These are phyloP conservation scores for Hirtodrosophila cameraria DNA, from an alignment of 2,888 invertebrate species.

Conservation along the genomic window DNA sequence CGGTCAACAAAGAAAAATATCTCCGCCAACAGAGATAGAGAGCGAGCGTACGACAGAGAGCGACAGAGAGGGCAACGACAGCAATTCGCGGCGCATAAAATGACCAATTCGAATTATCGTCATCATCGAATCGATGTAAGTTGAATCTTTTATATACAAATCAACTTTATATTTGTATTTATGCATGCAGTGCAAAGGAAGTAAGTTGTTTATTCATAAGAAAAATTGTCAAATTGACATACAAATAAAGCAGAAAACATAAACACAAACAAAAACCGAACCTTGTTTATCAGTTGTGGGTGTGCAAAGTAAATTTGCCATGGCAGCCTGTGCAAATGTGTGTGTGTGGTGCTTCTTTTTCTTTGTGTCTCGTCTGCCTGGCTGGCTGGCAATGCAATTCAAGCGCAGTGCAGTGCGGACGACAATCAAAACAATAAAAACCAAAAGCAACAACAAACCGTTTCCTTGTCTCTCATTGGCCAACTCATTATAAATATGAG, in stretches of 20 bases:
- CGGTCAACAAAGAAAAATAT: slow-evolving; percentile 68
- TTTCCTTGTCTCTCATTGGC: slow-evolving; percentile 42
- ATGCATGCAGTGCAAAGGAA: slow-evolving; percentile 8
- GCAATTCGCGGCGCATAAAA: slow-evolving; percentile 66
- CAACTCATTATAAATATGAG: slow-evolving; percentile 18
- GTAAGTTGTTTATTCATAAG: slow-evolving; percentile 7
- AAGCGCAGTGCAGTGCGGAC: slow-evolving; percentile 32
- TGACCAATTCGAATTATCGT: slow-evolving; percentile 75
- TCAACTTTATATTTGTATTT: background rate
- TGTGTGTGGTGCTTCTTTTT: slow-evolving; percentile 18
- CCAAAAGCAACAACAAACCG: slow-evolving; percentile 31
- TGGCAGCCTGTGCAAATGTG: background rate
- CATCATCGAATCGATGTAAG: slow-evolving; percentile 74
- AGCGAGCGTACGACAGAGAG: slow-evolving; percentile 9
- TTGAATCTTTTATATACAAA: slow-evolving; percentile 24
- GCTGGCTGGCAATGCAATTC: slow-evolving; percentile 49
- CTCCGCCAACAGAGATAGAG: slow-evolving; percentile 18
- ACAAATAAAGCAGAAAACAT: background rate
- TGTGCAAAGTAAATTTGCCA: slow-evolving; percentile 5
- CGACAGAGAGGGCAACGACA: slow-evolving; percentile 54
- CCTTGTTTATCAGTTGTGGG: slow-evolving; percentile 10
- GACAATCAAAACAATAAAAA: slow-evolving; percentile 45
- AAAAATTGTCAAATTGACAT: slow-evolving; percentile 5
- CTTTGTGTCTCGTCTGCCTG: slow-evolving; percentile 30
- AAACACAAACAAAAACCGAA: slow-evolving; percentile 30